Base-by-base conservation (phyloP, 1,140 invertebrate genomes). In the Samia ricini region DNA sequence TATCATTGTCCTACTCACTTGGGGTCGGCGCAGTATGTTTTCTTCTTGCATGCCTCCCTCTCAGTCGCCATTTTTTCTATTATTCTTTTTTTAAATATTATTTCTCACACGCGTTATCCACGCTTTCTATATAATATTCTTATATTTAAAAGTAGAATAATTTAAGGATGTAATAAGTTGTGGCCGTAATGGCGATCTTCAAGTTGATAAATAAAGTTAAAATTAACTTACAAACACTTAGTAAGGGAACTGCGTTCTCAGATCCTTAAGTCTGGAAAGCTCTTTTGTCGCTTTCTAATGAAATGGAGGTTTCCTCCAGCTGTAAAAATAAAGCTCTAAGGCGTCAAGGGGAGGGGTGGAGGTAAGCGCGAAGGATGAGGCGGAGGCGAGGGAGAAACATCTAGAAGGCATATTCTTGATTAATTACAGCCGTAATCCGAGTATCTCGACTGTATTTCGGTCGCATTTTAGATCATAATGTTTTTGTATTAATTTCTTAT, bases 271-370 rank as follows among this genome's bases (percentile, higher is more conserved):
- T 19, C 50, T 52, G 52, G 18, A 55, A 55, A 24, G 21, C 52
- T 71, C 69, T 61, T 68, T 68, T 74, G 66, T 68, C 36, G 61
- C 66, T 62, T 61, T 61, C 60, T 76, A 73, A 73, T 76, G 71
- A 71, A 73, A 73, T 71, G 68, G 61, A 64, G 66, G 67, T 66
- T 70, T 67, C 54, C 36, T 52, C 36, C 65, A 56, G 52, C 58
- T 66, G 60, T 56, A 64, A 68, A 72, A 73, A 70, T 61, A 65
- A 66, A 65, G 57, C 57, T 54, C 51, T 42, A 50, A 22, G 24
- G 24, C 23, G 51, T 8, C 24, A 52, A 21, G 15, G 19, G 42
- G 8, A n/a, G 52, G 26, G 26, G 18, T n/a, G 33, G 33, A 15
- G 33, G 12, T 12, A 15, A 15, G 10, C 12, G 33, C 10, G 33